Evolutionary conservation across 2,888 invertebrate genomes (phyloP), one percentile per base, ranked within the genome.

Genomic region (Anticlea derivata): DNA sequence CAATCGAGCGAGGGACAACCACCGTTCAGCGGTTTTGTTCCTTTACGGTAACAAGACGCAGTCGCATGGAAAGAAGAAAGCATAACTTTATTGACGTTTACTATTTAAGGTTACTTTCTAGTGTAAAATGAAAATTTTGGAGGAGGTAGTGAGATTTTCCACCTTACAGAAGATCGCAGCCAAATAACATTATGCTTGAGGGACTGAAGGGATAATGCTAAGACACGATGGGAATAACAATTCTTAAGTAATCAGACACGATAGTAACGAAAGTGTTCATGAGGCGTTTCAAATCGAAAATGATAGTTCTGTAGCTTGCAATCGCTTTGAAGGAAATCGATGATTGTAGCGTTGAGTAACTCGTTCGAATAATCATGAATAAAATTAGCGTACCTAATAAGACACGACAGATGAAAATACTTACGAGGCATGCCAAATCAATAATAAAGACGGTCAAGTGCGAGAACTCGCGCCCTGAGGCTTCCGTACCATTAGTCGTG

Each of bases 1-100:
- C 53, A 41, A 55, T 60, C 51, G 57, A 53, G 45, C 41, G 44
- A 50, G 34, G 37, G 41, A 37, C 22, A 29, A 41, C 27, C 40
- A 40, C 26, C 39, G 33, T 23, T 38, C 26, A 45, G 22, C 17
- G 43, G 33, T 34, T 33, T 50, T 53, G 48, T 35, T 59, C 48
- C 48, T 50, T 40, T 50, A 37, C 46, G 49, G 33, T 40, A 55
- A 52, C 43, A 34, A 34, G 40, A 47, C 20, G n/a, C 47, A 47
- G 20, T 40, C 27, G 39, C 26, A 13, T 7, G 47, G 33, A 47
- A 39, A 13, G 31, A 24, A 39, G 47, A 39, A 38, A 39, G 47
- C 45, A 31, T 37, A 12, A 20, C 26, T 29, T 45, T 45, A 38
- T 24, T 46, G 24, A 7, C 5, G 4, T 6, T 2, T 2, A n/a